These are phyloP conservation scores for Nautilus pompilius DNA, from an alignment of 1,140 invertebrate species.

Conservation along the genomic window DNA sequence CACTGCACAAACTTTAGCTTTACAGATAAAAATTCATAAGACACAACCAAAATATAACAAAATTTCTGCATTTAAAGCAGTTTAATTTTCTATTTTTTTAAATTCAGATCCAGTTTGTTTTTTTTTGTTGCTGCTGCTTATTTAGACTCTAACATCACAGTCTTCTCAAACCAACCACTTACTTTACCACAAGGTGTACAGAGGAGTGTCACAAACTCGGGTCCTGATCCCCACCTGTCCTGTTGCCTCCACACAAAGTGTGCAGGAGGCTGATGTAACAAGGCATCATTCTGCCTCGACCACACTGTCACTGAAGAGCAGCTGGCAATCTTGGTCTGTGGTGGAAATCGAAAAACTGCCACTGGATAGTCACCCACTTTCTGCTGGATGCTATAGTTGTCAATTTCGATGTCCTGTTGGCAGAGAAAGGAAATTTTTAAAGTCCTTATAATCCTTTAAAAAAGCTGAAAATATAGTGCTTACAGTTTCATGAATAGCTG, in stretches of 20 bases:
- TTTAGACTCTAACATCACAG: neutral
- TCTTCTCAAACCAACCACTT: neutral
- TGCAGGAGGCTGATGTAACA: constrained; percentile 47
- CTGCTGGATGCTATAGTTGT: constrained; percentile 52
- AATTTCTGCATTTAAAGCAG: neutral
- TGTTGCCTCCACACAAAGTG: constrained; percentile 54
- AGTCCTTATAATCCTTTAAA: too few species aligned
- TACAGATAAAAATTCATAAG: neutral
- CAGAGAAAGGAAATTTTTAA: too few species aligned
- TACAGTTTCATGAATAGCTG: too few species aligned
- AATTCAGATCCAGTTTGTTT: too few species aligned
- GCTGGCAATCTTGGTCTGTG: constrained; percentile 37
- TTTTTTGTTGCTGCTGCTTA: too few species aligned
- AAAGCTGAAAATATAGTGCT: too few species aligned
- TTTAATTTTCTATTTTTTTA: neutral
- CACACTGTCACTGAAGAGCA: constrained; percentile 50
- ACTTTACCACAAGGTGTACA: constrained; percentile 54
- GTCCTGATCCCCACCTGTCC: constrained; percentile 52
- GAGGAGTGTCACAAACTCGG: constrained; percentile 53
- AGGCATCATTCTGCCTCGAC: constrained; percentile 45
- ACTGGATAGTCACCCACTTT: constrained; percentile 53
- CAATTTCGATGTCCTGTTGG: constrained; percentile 47
- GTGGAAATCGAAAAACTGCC: constrained; percentile 51
- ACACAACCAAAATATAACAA: neutral
- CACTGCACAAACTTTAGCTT: neutral